Evolutionary conservation across 2,888 invertebrate species (phyloP), one percentile per base, ranked within the genome.

Genomic region (Sylvicola fuscatus): DNA sequence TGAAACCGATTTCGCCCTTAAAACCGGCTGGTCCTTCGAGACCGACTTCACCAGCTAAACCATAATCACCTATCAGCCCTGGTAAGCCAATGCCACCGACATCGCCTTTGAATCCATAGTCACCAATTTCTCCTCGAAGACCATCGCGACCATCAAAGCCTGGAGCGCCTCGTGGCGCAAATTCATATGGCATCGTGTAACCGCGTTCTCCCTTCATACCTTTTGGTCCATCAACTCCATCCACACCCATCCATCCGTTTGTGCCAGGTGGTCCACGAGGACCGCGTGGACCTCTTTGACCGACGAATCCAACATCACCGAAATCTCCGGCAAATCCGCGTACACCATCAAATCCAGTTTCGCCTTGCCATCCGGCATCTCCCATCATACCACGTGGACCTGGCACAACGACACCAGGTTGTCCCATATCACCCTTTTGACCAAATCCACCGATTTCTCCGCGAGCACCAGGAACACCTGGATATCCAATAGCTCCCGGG

Each of bases 1-100:
- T 66, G 42, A 82, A 64, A 39, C 92, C 92, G 46, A 80, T 84
- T 58, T 86, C 84, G 46, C 90, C 92, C 52, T 75, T 78, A 43
- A 63, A 34, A 21, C 59, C 59, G 27, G 47, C 47, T 0, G 36
- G 32, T 0, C 59, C 59, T 2, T 35, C 35, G n/a, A 43, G 41
- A 15, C 58, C 58, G 13, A 45, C 42, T 11, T 51, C 51, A 2
- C 78, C 78, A n/a, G 59, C 55, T 44, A 71, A 69, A 26, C 78
- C 78, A 40, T 61, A 64, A 29, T 66, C 66, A 17, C 77, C 77
- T 45, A 65, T 65, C 2, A 60, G 46, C 1, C 76, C 77, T 44
- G 52, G 61, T 14, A 64, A 54, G 41, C 73, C 71, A 38, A 55
- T 50, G 4, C 49, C 29, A 11, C 58, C 54, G 1, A 49, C 44